Base-by-base conservation (phyloP, 2,888 invertebrate species). In the Heliconius hortense region DNA sequence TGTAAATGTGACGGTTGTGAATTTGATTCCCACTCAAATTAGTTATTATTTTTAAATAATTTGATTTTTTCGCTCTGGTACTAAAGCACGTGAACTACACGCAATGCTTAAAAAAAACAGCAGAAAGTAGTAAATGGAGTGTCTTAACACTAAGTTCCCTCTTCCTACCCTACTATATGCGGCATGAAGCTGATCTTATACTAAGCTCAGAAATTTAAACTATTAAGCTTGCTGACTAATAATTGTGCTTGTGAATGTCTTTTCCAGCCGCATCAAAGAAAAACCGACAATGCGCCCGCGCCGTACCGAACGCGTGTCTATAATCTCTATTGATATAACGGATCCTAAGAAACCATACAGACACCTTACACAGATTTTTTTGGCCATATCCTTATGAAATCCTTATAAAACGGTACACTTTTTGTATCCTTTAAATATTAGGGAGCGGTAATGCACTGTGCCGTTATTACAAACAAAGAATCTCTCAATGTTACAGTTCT, bases 311-410 rank as follows among this genome's bases (percentile, higher is more conserved):
- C 93, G 92, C 93, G 93, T 94, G 93, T 91, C 90, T 86, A 84
- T 92, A 92, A 93, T 93, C 92, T 89, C 92, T 89, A 92, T 92
- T 93, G 91, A 92, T 90, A 89, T 92, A 93, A 93, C 93, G 93
- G 93, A 83, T 85, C 84, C 82, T 85, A 86, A 82, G 87, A 86
- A 88, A 87, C 86, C 87, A 85, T 89, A 87, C 84, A 89, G 88
- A 90, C 93, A 93, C 92, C 93, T 92, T 93, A 93, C 83, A 81
- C 78, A 81, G 7, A 21, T 89, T 91, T 91, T 92, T 91, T 89
- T 35, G 28, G 86, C 80, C 69, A 78, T 69, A 78, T 85, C 85
- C 86, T 86, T 83, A 84, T 78, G 77, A 89, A 87, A 82, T 88
- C 88, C 89, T 83, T 86, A 90, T 93, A 93, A 92, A 92, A 90